Evolutionary conservation across 1,140 invertebrate species (phyloP), one percentile per base, ranked within the genome.

Genomic region (Pseudomyrmex gracilis): DNA sequence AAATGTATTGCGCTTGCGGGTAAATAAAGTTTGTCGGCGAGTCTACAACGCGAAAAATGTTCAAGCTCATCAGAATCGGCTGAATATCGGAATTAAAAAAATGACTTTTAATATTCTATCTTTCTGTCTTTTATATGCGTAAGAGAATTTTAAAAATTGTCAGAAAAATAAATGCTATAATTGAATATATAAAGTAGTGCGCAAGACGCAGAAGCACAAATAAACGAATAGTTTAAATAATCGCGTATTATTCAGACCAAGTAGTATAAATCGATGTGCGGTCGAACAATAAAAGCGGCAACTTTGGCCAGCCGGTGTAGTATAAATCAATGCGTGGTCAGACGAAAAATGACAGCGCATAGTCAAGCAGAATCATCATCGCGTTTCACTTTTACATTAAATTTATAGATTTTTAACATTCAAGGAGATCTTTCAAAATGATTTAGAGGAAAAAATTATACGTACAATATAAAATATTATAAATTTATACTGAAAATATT

Each of bases 1-100:
- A 24, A 71, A 80, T 43, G 43, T 80, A 70, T 80, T 80, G 58
- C 34, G 66, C 15, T 34, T 34, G 34, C 15, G 22, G 20, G 12
- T 49, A 71, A 70, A 71, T 66, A 70, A 78, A 71, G 22, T 80
- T 71, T 17, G 10, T 5, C 20, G 53, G 1, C n/a, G 1, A 7
- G 60, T 80, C 70, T 47, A 7, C 3, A 70, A 71, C 12, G 15
- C 10, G 13, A 17, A 34, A 47, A 12, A 9, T 17, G 24, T 71
- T 70, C 47, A 10, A 55, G 24, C 13, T 66, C 9, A 49, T 71
- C 45, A 4, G 8, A 80, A 22, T 34, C 49, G 12, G 9, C n/a
- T 17, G 17, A 70, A 57, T n/a, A 4, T 49, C 0, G 9, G 17
- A 13, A 24, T 55, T 22, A 8, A 17, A 80, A 80, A 49, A n/a